These are phyloP conservation scores for Phymastichus coffea DNA, from an alignment of 1,140 invertebrate genomes.

Conservation along the genomic window DNA sequence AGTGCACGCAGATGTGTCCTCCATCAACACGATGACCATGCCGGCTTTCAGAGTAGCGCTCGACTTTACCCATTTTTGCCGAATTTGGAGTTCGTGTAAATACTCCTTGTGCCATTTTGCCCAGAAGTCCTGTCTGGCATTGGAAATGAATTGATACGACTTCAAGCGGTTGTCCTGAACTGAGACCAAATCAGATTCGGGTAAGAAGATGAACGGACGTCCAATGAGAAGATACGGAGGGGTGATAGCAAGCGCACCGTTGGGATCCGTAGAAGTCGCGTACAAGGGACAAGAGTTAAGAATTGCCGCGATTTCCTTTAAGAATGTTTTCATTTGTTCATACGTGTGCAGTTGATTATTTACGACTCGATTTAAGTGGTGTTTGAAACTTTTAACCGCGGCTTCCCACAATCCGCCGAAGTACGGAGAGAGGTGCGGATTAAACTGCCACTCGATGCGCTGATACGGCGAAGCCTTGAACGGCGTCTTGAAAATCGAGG, in stretches of 20 bases:
- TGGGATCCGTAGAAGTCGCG: neutral
- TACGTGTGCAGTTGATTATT: neutral
- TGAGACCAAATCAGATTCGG: neutral
- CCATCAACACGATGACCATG: neutral
- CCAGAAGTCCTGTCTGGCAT: neutral
- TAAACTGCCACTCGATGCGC: constrained; percentile 26
- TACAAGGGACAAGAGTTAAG: constrained; percentile 1
- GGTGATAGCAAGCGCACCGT: neutral
- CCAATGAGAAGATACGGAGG: constrained; percentile 3
- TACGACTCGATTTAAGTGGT: neutral
- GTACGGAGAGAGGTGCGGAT: constrained; percentile 26
- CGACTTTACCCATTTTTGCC: neutral
- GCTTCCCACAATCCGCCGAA: constrained; percentile 19
- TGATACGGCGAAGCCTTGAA: neutral
- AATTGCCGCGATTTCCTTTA: constrained; percentile 16
- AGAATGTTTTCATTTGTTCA: constrained; percentile 3
- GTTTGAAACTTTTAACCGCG: neutral
- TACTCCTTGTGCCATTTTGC: neutral
- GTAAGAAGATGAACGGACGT: neutral
- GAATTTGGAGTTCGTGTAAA: neutral
- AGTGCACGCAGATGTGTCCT: neutral
- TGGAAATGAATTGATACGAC: neutral
- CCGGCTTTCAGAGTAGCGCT: neutral
- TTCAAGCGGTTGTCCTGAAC: neutral
- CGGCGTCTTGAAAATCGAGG: neutral